A percentile compares a stretch with the other conserved stretches of the same genome.
Evolutionary conservation across 2,113 vertebrate genomes (phyloP).

Genomic region (Scophthalmus maximus): DNA sequence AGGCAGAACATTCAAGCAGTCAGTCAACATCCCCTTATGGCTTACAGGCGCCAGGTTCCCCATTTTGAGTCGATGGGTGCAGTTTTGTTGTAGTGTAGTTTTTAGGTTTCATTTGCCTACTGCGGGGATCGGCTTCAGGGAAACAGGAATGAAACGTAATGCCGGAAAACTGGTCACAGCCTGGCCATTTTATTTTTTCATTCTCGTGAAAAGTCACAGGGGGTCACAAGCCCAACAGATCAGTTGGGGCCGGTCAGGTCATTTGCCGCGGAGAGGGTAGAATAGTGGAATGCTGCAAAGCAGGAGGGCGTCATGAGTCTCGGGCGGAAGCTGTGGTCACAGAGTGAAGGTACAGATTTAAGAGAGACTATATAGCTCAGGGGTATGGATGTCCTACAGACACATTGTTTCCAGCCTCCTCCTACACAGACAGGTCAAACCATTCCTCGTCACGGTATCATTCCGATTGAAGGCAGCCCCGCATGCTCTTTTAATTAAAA

Average conservation of each 20-base stretch:
- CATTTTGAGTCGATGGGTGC: conserved; percentile 13
- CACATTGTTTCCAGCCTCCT: conserved; percentile 39
- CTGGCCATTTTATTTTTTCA: conserved; percentile 17
- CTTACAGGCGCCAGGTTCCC: conserved; percentile 30
- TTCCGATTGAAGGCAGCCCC: conserved; percentile 57
- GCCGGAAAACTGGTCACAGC: neutral
- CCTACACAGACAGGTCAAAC: conserved; percentile 38
- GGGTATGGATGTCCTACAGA: conserved; percentile 33
- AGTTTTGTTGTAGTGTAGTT: conserved; percentile 12
- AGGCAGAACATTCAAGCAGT: neutral
- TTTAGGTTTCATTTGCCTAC: conserved; percentile 6
- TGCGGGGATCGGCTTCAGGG: neutral
- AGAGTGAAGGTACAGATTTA: conserved; percentile 44
- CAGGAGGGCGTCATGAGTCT: conserved; percentile 30
- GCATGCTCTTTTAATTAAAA: conserved; percentile 66
- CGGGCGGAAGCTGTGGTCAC: conserved; percentile 31
- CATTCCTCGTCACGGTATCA: conserved; percentile 43
- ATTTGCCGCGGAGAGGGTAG: conserved; percentile 19
- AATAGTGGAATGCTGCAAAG: conserved; percentile 37
- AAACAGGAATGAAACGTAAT: conserved; percentile 7
- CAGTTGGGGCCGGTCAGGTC: conserved; percentile 18
- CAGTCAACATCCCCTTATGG: conserved; percentile 21
- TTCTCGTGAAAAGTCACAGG: conserved; percentile 1
- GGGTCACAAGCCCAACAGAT: conserved; percentile 9
- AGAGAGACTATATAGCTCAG: conserved; percentile 22